Evolutionary conservation across 2,113 vertebrate species (phyloP), one percentile per base, ranked within the genome.

Genomic region (Oreochromis aureus): DNA sequence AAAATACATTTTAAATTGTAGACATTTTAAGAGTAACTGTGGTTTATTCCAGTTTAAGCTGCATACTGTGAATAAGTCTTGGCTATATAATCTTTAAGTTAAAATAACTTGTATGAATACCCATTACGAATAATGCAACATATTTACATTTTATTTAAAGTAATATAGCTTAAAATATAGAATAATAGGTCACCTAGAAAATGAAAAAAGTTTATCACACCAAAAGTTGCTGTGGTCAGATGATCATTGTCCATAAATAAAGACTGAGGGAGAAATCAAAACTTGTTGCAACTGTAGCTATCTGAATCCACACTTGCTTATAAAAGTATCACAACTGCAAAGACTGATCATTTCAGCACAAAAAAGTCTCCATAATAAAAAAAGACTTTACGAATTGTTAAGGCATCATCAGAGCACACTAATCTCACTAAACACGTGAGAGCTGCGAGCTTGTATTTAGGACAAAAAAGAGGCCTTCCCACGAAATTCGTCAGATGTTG

Each of bases 371-470:
- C 61, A 69, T 69, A 69, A 8, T 2, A 13, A 69, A 36, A 69
- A 39, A 69, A 9, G 4, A 22, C 19, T 41, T 41, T 15, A 41
- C 0, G 1, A 69, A 41, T 69, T 69, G 34, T 41, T 41, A 0
- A 22, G 63, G 34, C 63, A 69, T 69, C 63, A 69, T 69, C 34
- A 69, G 11, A 69, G 63, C 4, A 15, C n/a, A 24, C n/a, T 24
- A 15, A 5, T 27, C 27, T 27, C 27, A 27, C 27, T 8, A 71
- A 44, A 44, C 7, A 71, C 24, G 66, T 44, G 66, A 71, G 66
- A 44, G n/a, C 66, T 71, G n/a, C 4, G 2, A 44, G n/a, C 36
- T 71, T 0, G 66, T 16, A 44, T 44, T 6, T 71, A 41, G 15
- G 66, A 71, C 0, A 1, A 71, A 44, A 44, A 71, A 44, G 2